phyloP scores from a whole-genome alignment of 2,113 vertebrate species.

The Nerophis ophidion region DNA sequence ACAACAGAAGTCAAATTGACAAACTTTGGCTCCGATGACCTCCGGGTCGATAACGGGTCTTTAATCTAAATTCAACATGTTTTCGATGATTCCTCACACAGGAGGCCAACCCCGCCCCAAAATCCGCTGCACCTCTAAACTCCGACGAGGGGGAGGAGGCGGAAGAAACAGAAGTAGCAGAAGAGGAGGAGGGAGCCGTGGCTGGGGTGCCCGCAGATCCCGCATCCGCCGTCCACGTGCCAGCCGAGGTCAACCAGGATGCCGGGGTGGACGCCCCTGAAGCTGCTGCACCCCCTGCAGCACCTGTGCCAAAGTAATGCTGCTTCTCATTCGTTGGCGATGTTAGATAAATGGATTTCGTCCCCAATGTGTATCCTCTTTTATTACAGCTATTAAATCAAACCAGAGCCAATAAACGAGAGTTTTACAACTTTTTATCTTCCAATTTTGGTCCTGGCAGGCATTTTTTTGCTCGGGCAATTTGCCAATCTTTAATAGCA shows the following conservation, averaged over 20 bases:
- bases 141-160: slow-evolving; percentile 67
- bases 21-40: too few species aligned
- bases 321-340: background rate
- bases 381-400: background rate
- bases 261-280: slow-evolving; percentile 10
- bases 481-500: too few species aligned
- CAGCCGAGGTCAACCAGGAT: slow-evolving; percentile 24
- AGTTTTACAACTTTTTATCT: background rate
- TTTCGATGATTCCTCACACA: background rate
- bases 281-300: slow-evolving; percentile 8
- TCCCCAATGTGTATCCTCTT: background rate
- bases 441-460: too few species aligned
- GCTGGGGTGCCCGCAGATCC: slow-evolving; percentile 20
- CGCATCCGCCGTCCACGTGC: slow-evolving; percentile 14
- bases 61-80: background rate
- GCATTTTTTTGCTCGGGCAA: too few species aligned
- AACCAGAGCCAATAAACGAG: background rate
- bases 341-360: background rate
- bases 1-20: too few species aligned
- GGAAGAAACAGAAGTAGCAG: slow-evolving; percentile 37
- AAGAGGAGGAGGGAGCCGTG: slow-evolving; percentile 26
- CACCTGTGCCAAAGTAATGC: slow-evolving; percentile 23
- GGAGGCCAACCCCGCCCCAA: slow-evolving; percentile 27
- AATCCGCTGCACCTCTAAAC: slow-evolving; percentile 49
- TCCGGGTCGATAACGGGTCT: too few species aligned